phyloP scores from a whole-genome alignment of 1,140 invertebrate genomes.

The Argopecten irradians region DNA sequence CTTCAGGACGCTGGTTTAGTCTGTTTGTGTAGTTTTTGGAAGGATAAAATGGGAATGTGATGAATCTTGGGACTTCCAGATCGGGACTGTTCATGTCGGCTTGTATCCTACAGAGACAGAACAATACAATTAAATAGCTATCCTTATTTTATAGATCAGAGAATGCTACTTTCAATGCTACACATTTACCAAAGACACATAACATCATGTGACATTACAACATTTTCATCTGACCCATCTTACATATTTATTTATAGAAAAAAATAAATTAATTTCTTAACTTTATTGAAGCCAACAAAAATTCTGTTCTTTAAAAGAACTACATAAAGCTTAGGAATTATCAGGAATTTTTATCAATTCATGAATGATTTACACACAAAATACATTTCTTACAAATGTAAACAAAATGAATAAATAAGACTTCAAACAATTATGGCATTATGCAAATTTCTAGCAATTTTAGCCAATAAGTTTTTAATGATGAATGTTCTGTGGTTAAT shows the following conservation, averaged over 20 bases:
- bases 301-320: too few relatives aligned
- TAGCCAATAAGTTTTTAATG: slow-evolving; percentile 1
- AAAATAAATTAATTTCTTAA: too few relatives aligned
- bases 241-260: too few relatives aligned
- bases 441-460: neutral
- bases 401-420: neutral
- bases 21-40: slow-evolving; percentile 47
- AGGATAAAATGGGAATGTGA: slow-evolving; percentile 51
- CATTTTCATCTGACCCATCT: too few relatives aligned
- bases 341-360: too few relatives aligned
- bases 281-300: too few relatives aligned
- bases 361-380: too few relatives aligned
- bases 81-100: slow-evolving; percentile 30
- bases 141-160: neutral
- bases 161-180: neutral
- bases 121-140: neutral
- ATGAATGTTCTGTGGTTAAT: neutral
- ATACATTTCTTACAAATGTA: neutral
- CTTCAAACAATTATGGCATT: neutral
- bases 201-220: too few relatives aligned
- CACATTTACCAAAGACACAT: too few relatives aligned
- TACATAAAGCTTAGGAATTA: too few relatives aligned
- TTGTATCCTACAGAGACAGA: slow-evolving; percentile 32
- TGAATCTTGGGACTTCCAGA: slow-evolving; percentile 38
- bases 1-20: slow-evolving; percentile 34